Evolutionary conservation across 2,113 vertebrate species (phyloP).

Genomic region (Corythornis madagascariensis): DNA sequence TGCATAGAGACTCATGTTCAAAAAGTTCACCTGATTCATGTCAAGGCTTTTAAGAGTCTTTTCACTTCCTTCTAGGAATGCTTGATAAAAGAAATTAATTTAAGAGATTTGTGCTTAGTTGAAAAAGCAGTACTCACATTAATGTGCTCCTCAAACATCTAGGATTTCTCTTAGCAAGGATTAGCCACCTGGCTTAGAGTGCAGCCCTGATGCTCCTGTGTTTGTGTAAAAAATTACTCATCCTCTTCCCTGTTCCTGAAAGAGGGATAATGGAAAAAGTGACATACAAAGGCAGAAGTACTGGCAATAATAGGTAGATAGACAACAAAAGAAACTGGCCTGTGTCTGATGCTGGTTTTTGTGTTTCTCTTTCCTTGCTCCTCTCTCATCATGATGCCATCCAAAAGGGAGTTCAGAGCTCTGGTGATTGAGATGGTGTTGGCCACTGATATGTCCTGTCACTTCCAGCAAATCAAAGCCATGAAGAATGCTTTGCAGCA

Average conservation of each 20-base stretch:
- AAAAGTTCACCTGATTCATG: neutral
- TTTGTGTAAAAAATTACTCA: constrained; percentile 9
- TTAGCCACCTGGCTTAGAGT: constrained; percentile 36
- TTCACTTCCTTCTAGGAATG: neutral
- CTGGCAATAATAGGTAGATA: constrained; percentile 42
- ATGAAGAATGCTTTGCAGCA: constrained; percentile 97
- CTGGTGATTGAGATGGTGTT: constrained; percentile 98
- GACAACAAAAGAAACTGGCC: neutral
- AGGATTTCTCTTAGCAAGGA: neutral
- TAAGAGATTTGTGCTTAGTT: neutral
- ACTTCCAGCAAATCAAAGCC: constrained; percentile 97
- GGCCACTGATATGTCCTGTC: constrained; percentile 98
- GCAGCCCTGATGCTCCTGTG: neutral
- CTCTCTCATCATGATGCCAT: neutral
- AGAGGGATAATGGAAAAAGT: neutral
- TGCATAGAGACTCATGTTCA: neutral
- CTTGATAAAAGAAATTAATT: neutral
- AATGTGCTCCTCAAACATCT: neutral
- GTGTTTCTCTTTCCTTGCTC: constrained; percentile 46
- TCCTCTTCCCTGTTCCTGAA: neutral
- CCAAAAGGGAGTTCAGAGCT: constrained; percentile 89
- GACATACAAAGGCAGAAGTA: neutral
- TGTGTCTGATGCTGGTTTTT: constrained; percentile 20
- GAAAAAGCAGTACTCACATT: neutral
- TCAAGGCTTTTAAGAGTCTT: neutral